Evolutionary conservation across 2,113 vertebrate genomes (phyloP), one percentile per base, ranked within the genome.

Genomic region (Cacatua alba): DNA sequence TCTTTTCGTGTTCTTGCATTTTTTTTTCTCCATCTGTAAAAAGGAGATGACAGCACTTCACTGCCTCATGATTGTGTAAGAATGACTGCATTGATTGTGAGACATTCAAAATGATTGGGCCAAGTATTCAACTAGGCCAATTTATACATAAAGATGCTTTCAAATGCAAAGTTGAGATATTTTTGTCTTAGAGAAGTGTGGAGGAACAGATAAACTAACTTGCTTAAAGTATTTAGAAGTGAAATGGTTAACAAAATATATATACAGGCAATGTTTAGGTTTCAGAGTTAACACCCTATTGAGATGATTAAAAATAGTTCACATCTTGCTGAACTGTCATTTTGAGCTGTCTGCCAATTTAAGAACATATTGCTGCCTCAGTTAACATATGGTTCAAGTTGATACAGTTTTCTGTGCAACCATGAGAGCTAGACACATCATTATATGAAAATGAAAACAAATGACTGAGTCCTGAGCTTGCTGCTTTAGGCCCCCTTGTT

Each of bases 381-480:
- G 95, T 96, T 96, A 96, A 95, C 95, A 96, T 95, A 96, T 97
- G 94, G 95, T 95, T 97, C 18, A 90, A 96, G 95, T 96, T 96
- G 88, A 93, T 95, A 92, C 94, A 95, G 88, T 96, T 97, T 96
- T 97, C 88, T 96, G 90, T 93, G 91, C 90, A 96, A 71, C 90
- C 88, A 93, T 96, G 92, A 96, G 95, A 97, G 94, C 96, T 96
- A 96, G 96, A 97, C 96, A 97, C 95, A 96, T 96, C 95, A 94
- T 97, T 96, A 96, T 75, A 95, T 95, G 92, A 96, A 96, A 97
- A 97, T 96, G 96, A 96, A 97, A 96, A 96, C 95, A 96, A 95
- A 97, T 96, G 88, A 69, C 92, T 95, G 90, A 93, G 90, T 84
- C 80, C 81, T 79, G 83, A 88, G 94, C 65, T 92, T 2, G 19